These are phyloP conservation scores for Sialis fuliginosa DNA, from an alignment of 2,888 invertebrate genomes.

Conservation along the genomic window DNA sequence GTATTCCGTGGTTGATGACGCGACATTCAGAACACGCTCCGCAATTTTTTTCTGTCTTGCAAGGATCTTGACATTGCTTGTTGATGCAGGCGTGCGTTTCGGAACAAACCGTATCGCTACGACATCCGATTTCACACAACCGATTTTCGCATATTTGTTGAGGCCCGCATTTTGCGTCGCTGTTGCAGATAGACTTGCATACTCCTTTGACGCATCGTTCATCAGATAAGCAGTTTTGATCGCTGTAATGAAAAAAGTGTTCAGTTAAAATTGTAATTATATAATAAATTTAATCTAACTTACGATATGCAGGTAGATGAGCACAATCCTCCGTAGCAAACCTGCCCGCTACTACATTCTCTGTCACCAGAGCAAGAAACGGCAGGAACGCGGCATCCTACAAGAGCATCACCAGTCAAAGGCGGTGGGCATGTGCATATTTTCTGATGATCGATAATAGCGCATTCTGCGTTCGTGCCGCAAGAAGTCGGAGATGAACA, in stretches of 20 bases:
- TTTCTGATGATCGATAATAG: slow-evolving; percentile 50
- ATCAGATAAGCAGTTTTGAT: slow-evolving; percentile 64
- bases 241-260: slow-evolving; percentile 30
- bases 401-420: slow-evolving; percentile 55
- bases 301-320: slow-evolving; percentile 61
- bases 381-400: slow-evolving; percentile 52
- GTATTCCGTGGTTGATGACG: slow-evolving; percentile 67
- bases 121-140: slow-evolving; percentile 71
- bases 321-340: slow-evolving; percentile 63
- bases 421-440: slow-evolving; percentile 54
- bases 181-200: slow-evolving; percentile 74
- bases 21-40: slow-evolving; percentile 71
- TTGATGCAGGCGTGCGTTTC: slow-evolving; percentile 61
- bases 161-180: slow-evolving; percentile 59
- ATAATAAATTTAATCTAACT: slow-evolving; percentile 11
- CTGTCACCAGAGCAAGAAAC: slow-evolving; percentile 42
- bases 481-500: slow-evolving; percentile 63
- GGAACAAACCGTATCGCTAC: slow-evolving; percentile 64
- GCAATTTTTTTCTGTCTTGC: slow-evolving; percentile 52
- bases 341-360: slow-evolving; percentile 52
- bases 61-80: slow-evolving; percentile 74
- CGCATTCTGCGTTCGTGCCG: slow-evolving; percentile 66
- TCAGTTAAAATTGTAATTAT: slow-evolving; percentile 1
- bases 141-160: slow-evolving; percentile 78
- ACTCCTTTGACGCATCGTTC: slow-evolving; percentile 72